phyloP scores from a whole-genome alignment of 2,888 invertebrate genomes.

The Ophraella communa region DNA sequence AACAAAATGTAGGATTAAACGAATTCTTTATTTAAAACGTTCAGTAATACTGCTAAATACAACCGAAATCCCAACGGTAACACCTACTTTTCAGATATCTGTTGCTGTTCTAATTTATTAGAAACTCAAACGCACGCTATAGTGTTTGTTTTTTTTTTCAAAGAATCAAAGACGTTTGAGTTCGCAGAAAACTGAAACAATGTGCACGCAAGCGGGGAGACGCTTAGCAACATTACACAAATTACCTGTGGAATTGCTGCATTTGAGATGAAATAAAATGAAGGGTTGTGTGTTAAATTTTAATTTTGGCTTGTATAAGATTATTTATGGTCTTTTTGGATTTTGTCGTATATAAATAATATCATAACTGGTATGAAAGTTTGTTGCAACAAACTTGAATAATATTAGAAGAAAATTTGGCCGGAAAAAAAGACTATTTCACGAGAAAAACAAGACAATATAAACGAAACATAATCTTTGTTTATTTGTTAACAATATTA shows the following conservation, averaged over 20 bases:
- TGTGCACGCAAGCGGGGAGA: not conserved
- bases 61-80: not conserved
- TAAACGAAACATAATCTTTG: no score
- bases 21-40: not conserved
- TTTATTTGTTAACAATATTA: no score
- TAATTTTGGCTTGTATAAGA: not conserved
- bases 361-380: no score
- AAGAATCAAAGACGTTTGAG: not conserved
- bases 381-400: no score
- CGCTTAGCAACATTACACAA: not conserved
- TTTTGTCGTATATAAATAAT: no score
- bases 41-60: not conserved
- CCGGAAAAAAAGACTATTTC: no score
- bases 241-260: not conserved
- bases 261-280: not conserved
- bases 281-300: not conserved
- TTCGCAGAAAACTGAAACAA: not conserved
- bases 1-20: no score
- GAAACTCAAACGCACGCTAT: not conserved
- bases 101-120: not conserved
- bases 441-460: no score
- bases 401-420: no score
- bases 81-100: not conserved
- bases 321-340: not conserved
- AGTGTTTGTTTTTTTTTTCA: not conserved